Percentiles rank a stretch among this genome's conserved stretches.
Evolutionary conservation across 2,113 vertebrate genomes (phyloP).

Genomic region (Lichenostomus cassidix): DNA sequence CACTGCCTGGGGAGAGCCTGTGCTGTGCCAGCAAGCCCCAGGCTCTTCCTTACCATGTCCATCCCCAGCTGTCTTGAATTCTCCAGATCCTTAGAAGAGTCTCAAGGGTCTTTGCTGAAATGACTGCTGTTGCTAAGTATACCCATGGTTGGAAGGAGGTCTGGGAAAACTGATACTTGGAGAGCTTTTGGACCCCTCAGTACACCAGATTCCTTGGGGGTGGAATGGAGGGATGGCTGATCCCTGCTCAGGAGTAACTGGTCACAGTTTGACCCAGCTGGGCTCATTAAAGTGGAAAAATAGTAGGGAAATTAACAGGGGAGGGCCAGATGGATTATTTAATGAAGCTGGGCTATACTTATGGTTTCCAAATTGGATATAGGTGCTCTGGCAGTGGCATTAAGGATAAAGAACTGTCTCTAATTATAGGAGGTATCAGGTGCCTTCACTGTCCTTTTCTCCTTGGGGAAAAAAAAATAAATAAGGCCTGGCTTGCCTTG

Average conservation of each 20-base stretch:
- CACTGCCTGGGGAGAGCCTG: background rate
- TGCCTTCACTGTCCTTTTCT: constrained; percentile 33
- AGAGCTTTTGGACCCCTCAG: background rate
- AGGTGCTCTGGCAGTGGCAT: background rate
- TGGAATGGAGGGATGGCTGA: background rate
- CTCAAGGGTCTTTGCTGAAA: constrained; percentile 10
- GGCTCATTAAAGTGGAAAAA: constrained; percentile 10
- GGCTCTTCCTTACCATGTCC: background rate
- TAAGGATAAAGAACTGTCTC: background rate
- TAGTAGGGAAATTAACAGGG: background rate
- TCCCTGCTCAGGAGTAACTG: background rate
- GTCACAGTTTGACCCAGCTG: constrained; percentile 14
- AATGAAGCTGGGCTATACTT: background rate
- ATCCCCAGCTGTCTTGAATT: constrained; percentile 66
- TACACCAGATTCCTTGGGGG: background rate
- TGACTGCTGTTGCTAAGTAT: constrained; percentile 65
- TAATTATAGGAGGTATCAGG: constrained; percentile 41
- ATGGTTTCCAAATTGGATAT: background rate
- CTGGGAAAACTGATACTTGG: constrained; percentile 47
- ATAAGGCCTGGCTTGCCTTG: background rate
- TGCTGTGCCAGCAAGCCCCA: background rate
- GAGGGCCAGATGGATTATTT: constrained; percentile 15
- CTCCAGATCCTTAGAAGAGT: constrained; percentile 44
- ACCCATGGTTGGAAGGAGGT: constrained; percentile 2
- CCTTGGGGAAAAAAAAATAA: background rate